These are phyloP conservation scores for Eubucco bourcierii DNA, from an alignment of 2,113 vertebrate species.

Conservation along the genomic window DNA sequence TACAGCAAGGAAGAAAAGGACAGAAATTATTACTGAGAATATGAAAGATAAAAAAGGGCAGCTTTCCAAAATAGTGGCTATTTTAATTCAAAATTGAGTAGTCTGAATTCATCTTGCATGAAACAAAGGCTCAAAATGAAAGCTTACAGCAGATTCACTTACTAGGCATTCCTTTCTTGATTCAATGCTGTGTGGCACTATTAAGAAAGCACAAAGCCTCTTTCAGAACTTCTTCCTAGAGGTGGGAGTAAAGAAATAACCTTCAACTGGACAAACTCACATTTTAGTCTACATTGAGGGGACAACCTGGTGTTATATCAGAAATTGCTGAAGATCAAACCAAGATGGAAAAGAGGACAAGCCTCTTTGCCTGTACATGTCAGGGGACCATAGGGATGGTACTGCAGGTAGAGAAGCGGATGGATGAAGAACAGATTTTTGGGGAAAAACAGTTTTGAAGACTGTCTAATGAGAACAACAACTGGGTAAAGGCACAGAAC, in stretches of 20 bases:
- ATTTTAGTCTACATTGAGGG: background rate
- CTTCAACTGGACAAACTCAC: background rate
- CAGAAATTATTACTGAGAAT: background rate
- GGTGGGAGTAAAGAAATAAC: background rate
- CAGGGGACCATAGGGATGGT: background rate
- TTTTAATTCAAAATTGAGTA: background rate
- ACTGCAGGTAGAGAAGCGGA: background rate
- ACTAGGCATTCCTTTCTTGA: background rate
- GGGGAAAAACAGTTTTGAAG: background rate
- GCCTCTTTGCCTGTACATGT: background rate
- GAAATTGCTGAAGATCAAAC: background rate
- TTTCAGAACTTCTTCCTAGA: background rate
- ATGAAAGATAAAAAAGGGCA: background rate
- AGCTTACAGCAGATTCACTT: background rate
- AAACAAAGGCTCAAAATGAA: background rate
- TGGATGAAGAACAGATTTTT: background rate
- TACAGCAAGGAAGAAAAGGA: background rate
- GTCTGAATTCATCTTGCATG: background rate
- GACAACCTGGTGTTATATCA: background rate
- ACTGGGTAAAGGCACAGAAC: background rate
- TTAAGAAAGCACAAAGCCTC: too few relatives aligned
- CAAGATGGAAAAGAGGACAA: background rate
- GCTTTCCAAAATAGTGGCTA: background rate
- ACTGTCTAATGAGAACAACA: background rate
- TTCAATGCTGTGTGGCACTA: background rate